Conservation (phyloP, 2,888 invertebrate genomes). For the Gymnosoma rotundatum region DNA sequence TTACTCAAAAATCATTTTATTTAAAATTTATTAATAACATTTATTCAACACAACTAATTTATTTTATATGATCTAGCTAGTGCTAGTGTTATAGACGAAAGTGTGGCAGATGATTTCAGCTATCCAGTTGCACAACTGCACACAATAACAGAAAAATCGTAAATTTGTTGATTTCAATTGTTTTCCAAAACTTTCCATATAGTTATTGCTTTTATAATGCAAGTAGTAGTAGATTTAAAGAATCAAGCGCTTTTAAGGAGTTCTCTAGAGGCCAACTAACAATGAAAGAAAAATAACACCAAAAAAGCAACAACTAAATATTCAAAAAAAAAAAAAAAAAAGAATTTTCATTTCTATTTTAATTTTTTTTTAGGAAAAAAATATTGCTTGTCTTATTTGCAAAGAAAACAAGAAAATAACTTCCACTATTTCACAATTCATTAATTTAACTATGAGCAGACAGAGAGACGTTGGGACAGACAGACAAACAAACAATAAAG, state of each 20-base stretch:
- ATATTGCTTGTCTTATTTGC: slow-evolving; percentile 4
- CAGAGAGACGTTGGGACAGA: not conserved
- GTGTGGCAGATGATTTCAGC: slow-evolving; percentile 7
- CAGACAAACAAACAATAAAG: slow-evolving; percentile 27
- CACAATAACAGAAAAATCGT: slow-evolving; percentile 39
- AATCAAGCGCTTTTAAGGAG: slow-evolving; percentile 16
- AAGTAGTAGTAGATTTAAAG: not conserved
- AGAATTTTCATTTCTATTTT: slow-evolving; percentile 18
- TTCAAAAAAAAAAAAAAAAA: slow-evolving; percentile 5
- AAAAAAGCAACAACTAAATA: slow-evolving; percentile 22
- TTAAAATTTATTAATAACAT: too few relatives aligned
- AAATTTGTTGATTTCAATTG: slow-evolving; percentile 61
- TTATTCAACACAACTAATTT: too few relatives aligned
- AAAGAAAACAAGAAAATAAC: not conserved
- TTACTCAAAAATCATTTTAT: too few relatives aligned
- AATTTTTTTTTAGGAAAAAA: not conserved
- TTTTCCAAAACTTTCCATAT: slow-evolving; percentile 37
- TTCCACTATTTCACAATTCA: slow-evolving; percentile 44
- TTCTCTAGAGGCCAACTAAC: slow-evolving; percentile 49
- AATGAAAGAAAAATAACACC: slow-evolving; percentile 27
- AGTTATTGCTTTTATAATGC: slow-evolving; percentile 14
- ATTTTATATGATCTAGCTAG: not conserved
- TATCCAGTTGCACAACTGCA: slow-evolving; percentile 20
- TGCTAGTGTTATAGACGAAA: not conserved
- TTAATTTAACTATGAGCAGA: slow-evolving; percentile 40